Evolutionary conservation across 2,888 invertebrate genomes (phyloP), one percentile per base, ranked within the genome.

Genomic region (Aleiodes leptofemur): DNA sequence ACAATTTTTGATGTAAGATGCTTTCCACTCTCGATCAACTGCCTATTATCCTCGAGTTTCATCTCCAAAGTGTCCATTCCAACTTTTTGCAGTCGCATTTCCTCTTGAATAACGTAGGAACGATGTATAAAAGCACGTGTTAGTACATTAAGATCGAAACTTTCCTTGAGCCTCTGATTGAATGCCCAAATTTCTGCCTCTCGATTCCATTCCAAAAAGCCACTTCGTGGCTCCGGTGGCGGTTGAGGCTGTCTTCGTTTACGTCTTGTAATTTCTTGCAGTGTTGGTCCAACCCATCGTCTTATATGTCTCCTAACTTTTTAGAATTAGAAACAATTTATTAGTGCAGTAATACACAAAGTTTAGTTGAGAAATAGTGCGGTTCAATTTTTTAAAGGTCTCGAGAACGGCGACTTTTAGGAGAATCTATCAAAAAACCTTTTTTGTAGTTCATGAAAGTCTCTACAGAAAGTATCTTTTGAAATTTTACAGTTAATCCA

Each of bases 131-230:
- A 94, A 0, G 97, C 97, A 83, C 92, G 92, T 72, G 94, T 92
- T 38, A 98, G 89, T 14, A 95, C 87, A 23, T 92, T 90, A 0
- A 92, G 90, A 76, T 96, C 91, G 84, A 98, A 96, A 4, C 95
- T 92, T 90, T 98, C 98, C 31, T 94, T 93, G 14, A 98, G 90
- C 34, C 98, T 92, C 85, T 94, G 94, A 9, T 94, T 95, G 91
- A 98, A 98, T 0, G 98, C 96, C 90, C 92, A 97, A 3, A 98
- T 79, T 90, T 98, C 98, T 0, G 96, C 93, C 82, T 95, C 93
- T 82, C 96, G 93, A 86, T 97, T 98, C 98, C 98, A 97, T 84
- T 95, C 96, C n/a, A 94, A 82, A 85, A 91, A 95, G 8, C 92
- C 91, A 34, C 93, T 94, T 78, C 96, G 90, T 0, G 90, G 90